These are phyloP conservation scores for Strigops habroptila DNA, from an alignment of 2,113 vertebrate species.

Conservation along the genomic window DNA sequence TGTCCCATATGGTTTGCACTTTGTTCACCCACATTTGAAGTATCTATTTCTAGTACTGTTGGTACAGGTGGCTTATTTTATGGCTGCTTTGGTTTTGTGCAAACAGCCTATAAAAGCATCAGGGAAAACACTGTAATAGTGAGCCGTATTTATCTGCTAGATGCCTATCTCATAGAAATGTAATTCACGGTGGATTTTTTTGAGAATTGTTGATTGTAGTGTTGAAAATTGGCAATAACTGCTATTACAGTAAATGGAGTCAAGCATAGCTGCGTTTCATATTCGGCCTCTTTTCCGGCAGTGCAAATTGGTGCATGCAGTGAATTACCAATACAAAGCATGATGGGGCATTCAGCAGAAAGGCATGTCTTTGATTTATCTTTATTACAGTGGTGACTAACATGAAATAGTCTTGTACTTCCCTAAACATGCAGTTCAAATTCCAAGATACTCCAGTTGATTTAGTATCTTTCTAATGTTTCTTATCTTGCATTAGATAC, in stretches of 20 bases:
- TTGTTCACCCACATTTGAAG: constrained; percentile 55
- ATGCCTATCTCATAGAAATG: neutral
- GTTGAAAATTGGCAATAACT: neutral
- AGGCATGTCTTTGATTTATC: neutral
- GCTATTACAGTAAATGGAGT: neutral
- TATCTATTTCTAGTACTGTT: constrained; percentile 44
- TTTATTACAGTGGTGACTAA: neutral
- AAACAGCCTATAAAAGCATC: neutral
- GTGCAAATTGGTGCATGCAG: neutral
- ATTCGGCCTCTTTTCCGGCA: neutral
- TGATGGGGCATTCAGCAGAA: neutral
- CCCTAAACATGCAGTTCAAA: neutral
- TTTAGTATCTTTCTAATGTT: neutral
- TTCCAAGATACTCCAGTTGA: neutral
- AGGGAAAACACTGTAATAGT: constrained; percentile 1
- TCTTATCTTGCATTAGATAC: neutral
- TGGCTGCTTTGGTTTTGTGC: neutral
- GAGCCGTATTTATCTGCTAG: neutral
- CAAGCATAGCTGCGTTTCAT: neutral
- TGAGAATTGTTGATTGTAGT: neutral
- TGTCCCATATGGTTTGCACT: constrained; percentile 21
- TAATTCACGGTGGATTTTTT: neutral
- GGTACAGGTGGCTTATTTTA: constrained; percentile 48
- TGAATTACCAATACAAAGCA: neutral
- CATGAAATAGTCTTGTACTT: neutral